phyloP scores from a whole-genome alignment of 2,113 vertebrate genomes.

The Heteronetta atricapilla region DNA sequence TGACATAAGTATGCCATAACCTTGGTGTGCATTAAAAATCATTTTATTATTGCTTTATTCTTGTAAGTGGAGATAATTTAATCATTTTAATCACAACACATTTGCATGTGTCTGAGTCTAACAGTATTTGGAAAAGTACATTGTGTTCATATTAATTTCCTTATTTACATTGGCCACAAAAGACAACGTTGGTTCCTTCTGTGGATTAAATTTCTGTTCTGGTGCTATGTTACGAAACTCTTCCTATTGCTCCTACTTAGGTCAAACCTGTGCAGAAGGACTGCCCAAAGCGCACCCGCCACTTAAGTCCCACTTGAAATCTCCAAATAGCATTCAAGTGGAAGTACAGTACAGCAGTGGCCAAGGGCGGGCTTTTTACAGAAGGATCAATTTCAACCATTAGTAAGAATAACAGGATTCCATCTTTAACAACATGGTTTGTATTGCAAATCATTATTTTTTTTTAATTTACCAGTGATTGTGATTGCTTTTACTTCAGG shows the following conservation, averaged over 20 bases:
- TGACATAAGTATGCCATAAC: fast-evolving
- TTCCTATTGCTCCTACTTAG: neutral
- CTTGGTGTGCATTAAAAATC: neutral
- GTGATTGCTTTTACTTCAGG: neutral
- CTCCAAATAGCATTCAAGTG: neutral
- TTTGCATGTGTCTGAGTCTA: neutral
- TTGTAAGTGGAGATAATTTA: neutral
- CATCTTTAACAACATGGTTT: neutral
- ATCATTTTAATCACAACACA: neutral
- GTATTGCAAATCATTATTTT: neutral
- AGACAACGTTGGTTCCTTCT: neutral
- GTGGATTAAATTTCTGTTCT: neutral
- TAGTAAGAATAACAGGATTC: neutral
- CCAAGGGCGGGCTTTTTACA: neutral
- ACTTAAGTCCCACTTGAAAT: slow-evolving; percentile 24
- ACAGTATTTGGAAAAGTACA: neutral
- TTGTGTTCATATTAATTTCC: neutral
- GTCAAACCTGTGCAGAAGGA: neutral
- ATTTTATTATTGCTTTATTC: neutral
- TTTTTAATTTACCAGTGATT: neutral
- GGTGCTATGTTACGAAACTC: neutral
- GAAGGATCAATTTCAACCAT: neutral
- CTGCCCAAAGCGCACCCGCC: neutral
- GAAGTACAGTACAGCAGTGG: neutral
- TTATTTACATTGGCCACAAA: neutral